Conservation (phyloP, 2,113 vertebrate genomes). For the Ivindomyrus marchei region DNA sequence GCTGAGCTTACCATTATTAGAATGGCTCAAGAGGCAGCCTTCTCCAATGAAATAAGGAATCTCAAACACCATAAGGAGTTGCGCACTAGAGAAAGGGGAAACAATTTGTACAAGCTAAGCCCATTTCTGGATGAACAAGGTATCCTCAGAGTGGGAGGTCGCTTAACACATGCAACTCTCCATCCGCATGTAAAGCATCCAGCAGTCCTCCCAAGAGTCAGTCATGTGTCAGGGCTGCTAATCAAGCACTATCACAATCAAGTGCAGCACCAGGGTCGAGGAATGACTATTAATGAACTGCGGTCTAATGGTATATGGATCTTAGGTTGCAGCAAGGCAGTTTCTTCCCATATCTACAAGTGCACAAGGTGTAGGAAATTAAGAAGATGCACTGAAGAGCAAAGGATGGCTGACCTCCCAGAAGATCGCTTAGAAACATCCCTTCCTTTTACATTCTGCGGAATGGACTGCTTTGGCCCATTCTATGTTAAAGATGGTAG, state of each 20-base stretch:
- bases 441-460: conserved; percentile 8
- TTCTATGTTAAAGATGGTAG: conserved; percentile 17
- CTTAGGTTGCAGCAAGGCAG: conserved; percentile 14
- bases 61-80: conserved; percentile 18
- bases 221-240: conserved; percentile 3
- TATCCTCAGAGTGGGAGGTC: conserved; percentile 30
- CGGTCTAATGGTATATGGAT: conserved; percentile 22
- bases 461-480: conserved; percentile 24
- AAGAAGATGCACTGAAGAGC: conserved; percentile 14
- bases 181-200: conserved; percentile 19
- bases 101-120: conserved; percentile 15
- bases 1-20: conserved; percentile 23
- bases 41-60: conserved; percentile 19
- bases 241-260: conserved; percentile 14
- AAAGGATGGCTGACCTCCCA: conserved; percentile 14
- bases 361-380: conserved; percentile 15
- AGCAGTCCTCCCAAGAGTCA: conserved; percentile 4
- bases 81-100: neutral
- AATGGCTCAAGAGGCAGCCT: conserved; percentile 22
- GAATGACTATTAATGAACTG: conserved; percentile 17
- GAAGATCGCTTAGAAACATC: neutral
- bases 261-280: conserved; percentile 25
- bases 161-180: conserved; percentile 17
- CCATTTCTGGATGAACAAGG: conserved; percentile 27
- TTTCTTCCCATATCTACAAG: conserved; percentile 12